A percentile compares a stretch with the other conserved stretches of the same genome.
Conservation (phyloP, 2,888 invertebrate species). For the Pachydiplax longipennis region DNA sequence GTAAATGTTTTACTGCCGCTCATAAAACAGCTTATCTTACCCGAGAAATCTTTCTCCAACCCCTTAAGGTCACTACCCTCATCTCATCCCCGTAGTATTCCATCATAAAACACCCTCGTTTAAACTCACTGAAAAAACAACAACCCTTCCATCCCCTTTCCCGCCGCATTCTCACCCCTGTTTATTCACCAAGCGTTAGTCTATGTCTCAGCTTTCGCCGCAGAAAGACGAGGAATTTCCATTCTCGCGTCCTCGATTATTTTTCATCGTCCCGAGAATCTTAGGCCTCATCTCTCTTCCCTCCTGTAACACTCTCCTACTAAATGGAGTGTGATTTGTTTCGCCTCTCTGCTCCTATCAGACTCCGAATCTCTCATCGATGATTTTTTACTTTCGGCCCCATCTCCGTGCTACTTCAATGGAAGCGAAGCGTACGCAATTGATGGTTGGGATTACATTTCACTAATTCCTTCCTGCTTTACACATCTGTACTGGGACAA, state of each 20-base stretch:
- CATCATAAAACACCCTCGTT: background rate
- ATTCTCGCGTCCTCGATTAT: background rate
- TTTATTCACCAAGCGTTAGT: background rate
- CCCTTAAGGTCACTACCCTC: background rate
- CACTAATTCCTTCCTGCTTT: too few relatives aligned
- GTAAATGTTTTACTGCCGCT: background rate
- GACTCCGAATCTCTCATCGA: too few relatives aligned
- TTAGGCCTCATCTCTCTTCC: background rate
- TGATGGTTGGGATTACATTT: too few relatives aligned
- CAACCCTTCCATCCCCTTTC: background rate
- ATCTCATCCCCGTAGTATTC: background rate
- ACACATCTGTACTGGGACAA: too few relatives aligned
- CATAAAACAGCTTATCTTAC: background rate
- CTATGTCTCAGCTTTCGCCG: background rate
- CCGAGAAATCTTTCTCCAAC: background rate
- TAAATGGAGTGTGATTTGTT: conserved; percentile 4
- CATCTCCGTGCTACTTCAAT: too few relatives aligned
- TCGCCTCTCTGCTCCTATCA: background rate
- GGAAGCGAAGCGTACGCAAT: too few relatives aligned
- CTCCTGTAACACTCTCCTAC: background rate
- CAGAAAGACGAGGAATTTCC: background rate
- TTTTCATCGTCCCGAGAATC: conserved; percentile 4
- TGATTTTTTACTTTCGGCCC: too few relatives aligned
- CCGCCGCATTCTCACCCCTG: background rate
- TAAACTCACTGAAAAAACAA: background rate